phyloP scores from a whole-genome alignment of 2,113 vertebrate genomes.

The Equus przewalskii region DNA sequence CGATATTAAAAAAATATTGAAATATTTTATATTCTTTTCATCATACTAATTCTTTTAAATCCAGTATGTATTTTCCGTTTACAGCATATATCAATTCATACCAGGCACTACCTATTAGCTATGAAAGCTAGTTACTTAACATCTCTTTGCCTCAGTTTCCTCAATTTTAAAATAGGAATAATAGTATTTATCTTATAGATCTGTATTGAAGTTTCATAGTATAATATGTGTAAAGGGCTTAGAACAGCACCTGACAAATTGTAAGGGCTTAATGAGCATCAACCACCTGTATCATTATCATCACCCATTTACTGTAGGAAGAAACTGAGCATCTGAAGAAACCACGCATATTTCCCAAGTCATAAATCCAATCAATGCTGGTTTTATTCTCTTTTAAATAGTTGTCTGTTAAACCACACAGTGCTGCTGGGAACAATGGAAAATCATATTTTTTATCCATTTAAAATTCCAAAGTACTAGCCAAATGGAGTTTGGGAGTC shows the following conservation, averaged over 20 bases:
- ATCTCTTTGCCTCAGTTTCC: slow-evolving; percentile 30
- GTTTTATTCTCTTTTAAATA: slow-evolving; percentile 55
- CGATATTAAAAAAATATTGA: neutral
- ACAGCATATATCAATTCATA: slow-evolving; percentile 11
- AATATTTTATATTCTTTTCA: slow-evolving; percentile 28
- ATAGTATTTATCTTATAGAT: slow-evolving; percentile 18
- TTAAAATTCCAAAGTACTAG: slow-evolving; percentile 72
- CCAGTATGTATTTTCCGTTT: neutral
- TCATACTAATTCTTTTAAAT: slow-evolving; percentile 49
- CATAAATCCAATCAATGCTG: slow-evolving; percentile 62
- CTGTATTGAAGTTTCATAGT: slow-evolving; percentile 23
- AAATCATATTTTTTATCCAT: slow-evolving; percentile 63
- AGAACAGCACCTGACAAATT: slow-evolving; percentile 47
- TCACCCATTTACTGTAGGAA: slow-evolving; percentile 23
- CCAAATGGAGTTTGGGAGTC: slow-evolving; percentile 61
- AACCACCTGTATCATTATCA: slow-evolving; percentile 21
- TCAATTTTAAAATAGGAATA: slow-evolving; percentile 46
- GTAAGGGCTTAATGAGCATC: slow-evolving; percentile 47
- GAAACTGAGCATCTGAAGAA: slow-evolving; percentile 35
- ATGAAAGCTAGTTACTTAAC: slow-evolving; percentile 52
- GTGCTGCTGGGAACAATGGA: slow-evolving; percentile 39
- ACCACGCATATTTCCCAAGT: slow-evolving; percentile 20
- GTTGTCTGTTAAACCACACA: slow-evolving; percentile 48
- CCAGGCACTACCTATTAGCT: neutral
- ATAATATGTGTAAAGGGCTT: slow-evolving; percentile 29